A percentile compares a stretch with the other conserved stretches of the same genome.
phyloP scores from a whole-genome alignment of 1,140 invertebrate genomes.

The Listronotus oregonensis region DNA sequence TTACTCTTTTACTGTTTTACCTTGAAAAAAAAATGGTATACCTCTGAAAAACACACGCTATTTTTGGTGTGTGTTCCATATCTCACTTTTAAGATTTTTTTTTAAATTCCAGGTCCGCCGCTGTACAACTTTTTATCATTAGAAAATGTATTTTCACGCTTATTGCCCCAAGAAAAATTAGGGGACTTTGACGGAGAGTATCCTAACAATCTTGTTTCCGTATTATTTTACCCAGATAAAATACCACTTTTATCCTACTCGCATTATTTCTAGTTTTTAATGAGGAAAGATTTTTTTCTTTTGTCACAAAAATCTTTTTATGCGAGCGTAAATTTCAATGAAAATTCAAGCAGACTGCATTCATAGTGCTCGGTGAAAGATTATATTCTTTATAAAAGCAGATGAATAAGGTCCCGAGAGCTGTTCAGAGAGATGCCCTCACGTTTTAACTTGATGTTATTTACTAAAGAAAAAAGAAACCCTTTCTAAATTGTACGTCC shows the following conservation, averaged over 20 bases:
- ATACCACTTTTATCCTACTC: background rate
- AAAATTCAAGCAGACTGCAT: constrained; percentile 33
- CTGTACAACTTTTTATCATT: too few relatives aligned
- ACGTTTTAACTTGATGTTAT: constrained; percentile 40
- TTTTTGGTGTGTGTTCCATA: too few relatives aligned
- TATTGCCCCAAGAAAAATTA: too few relatives aligned
- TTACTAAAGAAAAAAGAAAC: constrained; percentile 37
- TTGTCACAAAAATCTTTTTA: constrained; percentile 32
- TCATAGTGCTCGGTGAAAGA: constrained; percentile 33
- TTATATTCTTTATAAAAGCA: constrained; percentile 37
- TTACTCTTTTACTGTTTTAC: too few relatives aligned
- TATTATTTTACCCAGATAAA: too few relatives aligned
- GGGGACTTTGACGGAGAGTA: too few relatives aligned
- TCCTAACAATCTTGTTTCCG: too few relatives aligned
- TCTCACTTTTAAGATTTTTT: too few relatives aligned
- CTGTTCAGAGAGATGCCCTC: constrained; percentile 34
- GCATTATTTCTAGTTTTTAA: constrained; percentile 22
- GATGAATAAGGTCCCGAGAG: constrained; percentile 32
- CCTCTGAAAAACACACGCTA: too few relatives aligned
- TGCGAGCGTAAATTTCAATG: constrained; percentile 37
- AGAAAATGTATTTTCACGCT: too few relatives aligned
- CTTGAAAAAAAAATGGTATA: too few relatives aligned
- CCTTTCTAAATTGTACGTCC: constrained; percentile 26
- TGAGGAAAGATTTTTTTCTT: constrained; percentile 13
- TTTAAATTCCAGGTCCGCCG: too few relatives aligned